Base-by-base conservation (phyloP, 2,888 invertebrate species). In the Myathropa florea region DNA sequence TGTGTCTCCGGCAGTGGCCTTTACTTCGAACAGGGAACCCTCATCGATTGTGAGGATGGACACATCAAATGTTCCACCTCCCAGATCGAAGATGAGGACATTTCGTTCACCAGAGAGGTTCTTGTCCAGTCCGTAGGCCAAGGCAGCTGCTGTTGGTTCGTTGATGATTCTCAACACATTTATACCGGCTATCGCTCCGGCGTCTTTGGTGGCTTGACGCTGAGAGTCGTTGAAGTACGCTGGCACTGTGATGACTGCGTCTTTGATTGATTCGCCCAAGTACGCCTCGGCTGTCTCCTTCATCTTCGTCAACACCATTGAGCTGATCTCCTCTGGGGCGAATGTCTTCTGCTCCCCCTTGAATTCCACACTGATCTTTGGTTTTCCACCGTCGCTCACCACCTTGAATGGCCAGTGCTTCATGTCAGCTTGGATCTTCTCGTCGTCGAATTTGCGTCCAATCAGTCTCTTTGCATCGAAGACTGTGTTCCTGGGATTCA, bases 401-500 rank as follows among this genome's bases (percentile, higher is more conserved):
- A 97, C 97, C 91, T 96, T 96, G 91, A 98, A 98, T 64, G 98
- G 97, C 96, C 97, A 98, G 93, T 96, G 96, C 93, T 97, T 97
- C 95, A 97, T 96, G 92, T 98, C 97, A 78, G 95, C 95, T 93
- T 98, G 98, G 72, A 98, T 97, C 12, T 96, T 95, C 76, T 94
- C 93, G 93, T 97, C 97, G 89, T 96, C 96, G 92, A 96, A 98
- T 90, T 96, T 96, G 90, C 98, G 96, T 82, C 98, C 98, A 93
- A 98, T 97, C 91, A 98, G 94, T 92, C 98, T 96, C 93, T 98
- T 96, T 90, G 97, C 98, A 94, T 98, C 98, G 92, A 96, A 96
- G 92, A 96, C 96, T 89, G 96, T 96, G 94, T 96, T 96, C 93
- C 95, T 96, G 89, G 96, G 96, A 93, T 96, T 96, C 96, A 96